Base-by-base conservation (phyloP, 2,888 invertebrate species). In the Chaetogeoica ovagalla region DNA sequence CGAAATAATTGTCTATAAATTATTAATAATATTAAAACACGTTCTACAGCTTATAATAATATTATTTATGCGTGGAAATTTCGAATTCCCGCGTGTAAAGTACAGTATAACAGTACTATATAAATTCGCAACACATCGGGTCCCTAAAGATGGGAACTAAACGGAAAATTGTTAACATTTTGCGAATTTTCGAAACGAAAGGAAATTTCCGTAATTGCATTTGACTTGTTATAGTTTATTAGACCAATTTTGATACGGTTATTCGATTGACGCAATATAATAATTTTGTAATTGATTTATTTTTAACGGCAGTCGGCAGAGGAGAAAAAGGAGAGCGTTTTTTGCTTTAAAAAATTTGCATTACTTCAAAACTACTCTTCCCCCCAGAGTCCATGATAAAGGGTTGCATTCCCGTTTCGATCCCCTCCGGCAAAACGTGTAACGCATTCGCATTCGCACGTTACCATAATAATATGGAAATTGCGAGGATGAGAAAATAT, bases 351-450 rank as follows among this genome's bases (percentile, higher is more conserved):
- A 57, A 30, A 75, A 75, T 75, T 75, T 75, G 30, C 74, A 75
- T 75, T 57, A 66, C 57, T 65, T 66, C 39, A 57, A 75, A 75
- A 75, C 65, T 75, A 57, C 55, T n/a, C n/a, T n/a, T n/a, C n/a
- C 57, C 65, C 23, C 65, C 74, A 23, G 74, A 66, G 74, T 23
- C 74, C 11, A 57, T 43, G 55, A 65, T 55, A 66, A 75, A 75
- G 65, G 74, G 74, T 75, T 66, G 23, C 11, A 66, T 66, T 65
- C 7, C 23, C 52, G n/a, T 37, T 21, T 48, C 48, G 11, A 15
- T n/a, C 52, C 9, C 13, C 19, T 17, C 73, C 60, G n/a, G 37
- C 37, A 73, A n/a, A 73, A 73, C 52, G 48, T 63, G 37, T 52
- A 23, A 55, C 37, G 43, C 57, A 37, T 74, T 65, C 37, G 43